Percentiles rank a stretch among this genome's conserved stretches.
Conservation (phyloP, 2,888 invertebrate species). For the Sinotaia quadrata region DNA sequence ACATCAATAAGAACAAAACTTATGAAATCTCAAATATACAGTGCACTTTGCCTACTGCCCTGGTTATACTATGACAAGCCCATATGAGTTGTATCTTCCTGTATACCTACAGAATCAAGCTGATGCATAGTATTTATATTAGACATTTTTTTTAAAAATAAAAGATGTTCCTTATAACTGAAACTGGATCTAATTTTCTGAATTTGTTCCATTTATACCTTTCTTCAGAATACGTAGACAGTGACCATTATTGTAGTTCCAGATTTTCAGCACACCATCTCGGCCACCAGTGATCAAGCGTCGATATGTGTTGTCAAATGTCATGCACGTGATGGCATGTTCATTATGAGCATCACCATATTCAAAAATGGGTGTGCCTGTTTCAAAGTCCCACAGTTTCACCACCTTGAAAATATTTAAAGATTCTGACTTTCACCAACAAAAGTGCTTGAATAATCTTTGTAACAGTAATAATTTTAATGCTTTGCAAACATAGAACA, state of each 20-base stretch:
- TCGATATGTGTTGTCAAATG: slow-evolving; percentile 70
- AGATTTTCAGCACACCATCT: slow-evolving; percentile 70
- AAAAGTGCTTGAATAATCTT: no score
- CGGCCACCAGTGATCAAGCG: slow-evolving; percentile 71
- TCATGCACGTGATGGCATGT: slow-evolving; percentile 71
- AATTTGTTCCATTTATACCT: no score
- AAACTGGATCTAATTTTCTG: no score
- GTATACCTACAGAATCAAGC: no score
- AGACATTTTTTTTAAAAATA: background rate
- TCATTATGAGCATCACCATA: slow-evolving; percentile 71
- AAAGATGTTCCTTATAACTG: no score
- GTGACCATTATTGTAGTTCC: slow-evolving; percentile 73
- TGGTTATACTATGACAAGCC: no score
- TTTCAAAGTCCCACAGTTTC: slow-evolving; percentile 72
- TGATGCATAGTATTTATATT: background rate
- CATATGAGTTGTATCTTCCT: no score
- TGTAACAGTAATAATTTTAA: no score
- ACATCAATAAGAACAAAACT: no score
- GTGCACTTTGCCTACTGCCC: no score
- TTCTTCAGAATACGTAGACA: slow-evolving; percentile 65
- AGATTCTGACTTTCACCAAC: no score
- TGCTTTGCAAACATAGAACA: background rate
- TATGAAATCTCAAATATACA: no score
- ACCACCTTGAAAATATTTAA: slow-evolving; percentile 57
- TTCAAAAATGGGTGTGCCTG: slow-evolving; percentile 70